phyloP scores from a whole-genome alignment of 2,113 vertebrate species.

The Urocolius indicus region DNA sequence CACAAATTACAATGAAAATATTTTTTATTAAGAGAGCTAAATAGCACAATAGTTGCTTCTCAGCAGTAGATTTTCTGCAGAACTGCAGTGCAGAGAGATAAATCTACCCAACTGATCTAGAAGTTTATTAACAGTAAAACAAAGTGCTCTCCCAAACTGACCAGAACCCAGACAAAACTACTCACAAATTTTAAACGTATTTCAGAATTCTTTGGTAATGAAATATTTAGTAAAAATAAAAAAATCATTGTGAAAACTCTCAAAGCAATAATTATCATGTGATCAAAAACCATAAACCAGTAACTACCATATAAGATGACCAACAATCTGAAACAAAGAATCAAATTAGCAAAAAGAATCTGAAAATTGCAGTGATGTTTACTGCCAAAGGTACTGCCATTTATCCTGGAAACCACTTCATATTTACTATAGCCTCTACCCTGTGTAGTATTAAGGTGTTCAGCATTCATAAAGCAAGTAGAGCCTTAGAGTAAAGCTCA shows the following conservation, averaged over 20 bases:
- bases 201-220: not conserved
- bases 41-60: not conserved
- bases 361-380: not conserved
- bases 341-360: not conserved
- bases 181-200: not conserved
- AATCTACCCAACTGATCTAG: not conserved
- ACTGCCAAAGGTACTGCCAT: not conserved
- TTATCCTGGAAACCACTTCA: not conserved
- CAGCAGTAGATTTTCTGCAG: not conserved
- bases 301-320: not conserved
- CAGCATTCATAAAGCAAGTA: not conserved
- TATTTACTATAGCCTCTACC: not conserved
- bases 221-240: not conserved
- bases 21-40: not conserved
- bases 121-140: not conserved
- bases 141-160: not conserved
- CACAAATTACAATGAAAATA: not conserved
- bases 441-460: not conserved
- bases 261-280: not conserved
- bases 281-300: not conserved
- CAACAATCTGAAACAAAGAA: not conserved
- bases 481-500: not conserved
- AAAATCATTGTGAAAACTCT: not conserved
- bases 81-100: not conserved
- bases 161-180: not conserved